Base-by-base conservation (phyloP, 2,888 invertebrate genomes). In the Cataglyphis cursor region DNA sequence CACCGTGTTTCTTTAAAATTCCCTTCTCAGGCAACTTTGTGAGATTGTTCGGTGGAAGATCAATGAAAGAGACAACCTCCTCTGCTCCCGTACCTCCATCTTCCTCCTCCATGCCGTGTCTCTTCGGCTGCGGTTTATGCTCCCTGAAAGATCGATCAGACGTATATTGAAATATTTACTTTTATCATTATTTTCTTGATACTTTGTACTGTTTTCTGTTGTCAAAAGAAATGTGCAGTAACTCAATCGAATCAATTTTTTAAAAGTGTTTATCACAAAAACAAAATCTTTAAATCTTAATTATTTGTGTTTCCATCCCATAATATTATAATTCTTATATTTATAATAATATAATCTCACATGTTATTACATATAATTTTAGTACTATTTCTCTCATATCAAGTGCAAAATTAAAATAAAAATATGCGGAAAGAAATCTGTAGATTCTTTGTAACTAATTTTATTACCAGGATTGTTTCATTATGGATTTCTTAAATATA, bases 1-100 rank as follows among this genome's bases (percentile, higher is more conserved):
- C 96, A 95, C 96, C 96, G 92, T 97, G 97, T 95, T 98, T 98
- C 96, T 98, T 98, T 93, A 98, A 96, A 94, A 98, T 98, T 84
- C 98, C 98, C 95, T 98, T 98, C 95, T 98, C 98, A 92, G 98
- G 97, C 90, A 97, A 96, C 95, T 97, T 97, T 84, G 96, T 95
- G 94, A 97, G 96, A 93, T 96, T 97, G 95, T 97, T 97, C 85
- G 97, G 96, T 89, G 96, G 97, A 80, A 97, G 96, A 95, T 98
- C 98, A 94, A 98, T 97, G 95, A 98, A 97, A 82, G 97, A 97
- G 92, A 97, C 97, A 86, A 96, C 96, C 94, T 98, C 97, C 95
- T 97, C 97, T 95, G 97, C 97, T 75, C 96, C 97, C 96, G 95
- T 87, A 95, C 95, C 93, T 91, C 92, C 94, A 87, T 94, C 94